Evolutionary conservation across 2,113 vertebrate species (phyloP).

Genomic region (Percina caprodes): DNA sequence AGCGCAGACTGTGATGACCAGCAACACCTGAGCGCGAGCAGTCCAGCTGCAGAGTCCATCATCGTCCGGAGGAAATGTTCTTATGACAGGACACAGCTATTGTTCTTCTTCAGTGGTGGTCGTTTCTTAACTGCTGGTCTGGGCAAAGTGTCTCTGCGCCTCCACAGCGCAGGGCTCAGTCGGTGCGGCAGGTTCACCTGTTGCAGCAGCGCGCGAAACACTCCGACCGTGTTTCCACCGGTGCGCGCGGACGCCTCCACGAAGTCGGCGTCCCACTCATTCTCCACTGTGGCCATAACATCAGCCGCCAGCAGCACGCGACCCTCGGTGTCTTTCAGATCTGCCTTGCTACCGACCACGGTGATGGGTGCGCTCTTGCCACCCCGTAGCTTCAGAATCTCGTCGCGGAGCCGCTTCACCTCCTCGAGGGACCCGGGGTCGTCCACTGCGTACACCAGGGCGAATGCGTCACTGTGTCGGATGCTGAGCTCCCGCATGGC

Average conservation of each 20-base stretch:
- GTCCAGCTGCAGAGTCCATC: constrained; percentile 43
- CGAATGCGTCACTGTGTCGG: constrained; percentile 80
- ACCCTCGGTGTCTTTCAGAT: constrained; percentile 59
- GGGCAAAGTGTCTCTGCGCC: constrained; percentile 61
- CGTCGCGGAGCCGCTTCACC: constrained; percentile 75
- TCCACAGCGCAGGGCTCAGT: constrained; percentile 66
- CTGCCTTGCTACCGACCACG: constrained; percentile 79
- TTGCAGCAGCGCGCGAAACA: constrained; percentile 77
- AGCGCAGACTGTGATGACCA: neutral
- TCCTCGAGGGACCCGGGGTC: constrained; percentile 78
- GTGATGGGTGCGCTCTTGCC: constrained; percentile 63
- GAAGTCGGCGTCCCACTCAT: constrained; percentile 75
- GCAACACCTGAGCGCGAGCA: constrained; percentile 13
- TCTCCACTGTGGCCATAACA: constrained; percentile 70
- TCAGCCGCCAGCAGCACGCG: constrained; percentile 53
- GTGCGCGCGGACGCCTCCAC: constrained; percentile 81
- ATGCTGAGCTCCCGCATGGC: constrained; percentile 84
- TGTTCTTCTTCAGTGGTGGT: constrained; percentile 62
- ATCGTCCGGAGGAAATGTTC: rapidly evolving
- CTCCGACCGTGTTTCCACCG: constrained; percentile 68
- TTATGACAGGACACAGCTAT: constrained; percentile 79
- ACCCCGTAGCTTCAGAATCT: constrained; percentile 75
- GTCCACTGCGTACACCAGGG: constrained; percentile 80
- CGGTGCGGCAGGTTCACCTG: constrained; percentile 70
- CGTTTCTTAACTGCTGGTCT: constrained; percentile 35